Percentiles rank a stretch among this genome's conserved stretches.
These are phyloP conservation scores for Megaustenia siamemsis DNA, from an alignment of 2,888 invertebrate genomes.

Conservation along the genomic window DNA sequence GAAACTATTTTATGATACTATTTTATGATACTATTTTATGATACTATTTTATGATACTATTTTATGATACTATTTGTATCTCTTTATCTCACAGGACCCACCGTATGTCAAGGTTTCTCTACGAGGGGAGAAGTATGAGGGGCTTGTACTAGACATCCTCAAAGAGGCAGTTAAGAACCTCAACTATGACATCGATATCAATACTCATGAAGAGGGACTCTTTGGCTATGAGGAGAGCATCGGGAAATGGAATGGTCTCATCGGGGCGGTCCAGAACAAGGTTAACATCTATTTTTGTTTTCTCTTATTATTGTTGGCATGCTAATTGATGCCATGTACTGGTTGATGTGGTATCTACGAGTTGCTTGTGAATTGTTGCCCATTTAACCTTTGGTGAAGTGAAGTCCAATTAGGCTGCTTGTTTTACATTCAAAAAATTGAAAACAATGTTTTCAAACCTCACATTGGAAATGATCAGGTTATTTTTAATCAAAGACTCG, in stretches of 20 bases:
- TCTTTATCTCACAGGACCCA: conserved; percentile 32
- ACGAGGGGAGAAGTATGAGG: conserved; percentile 39
- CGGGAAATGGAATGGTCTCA: conserved; percentile 67
- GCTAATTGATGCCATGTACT: too few species aligned
- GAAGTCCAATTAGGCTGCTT: too few species aligned
- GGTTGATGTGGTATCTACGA: too few species aligned
- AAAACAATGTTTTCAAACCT: too few species aligned
- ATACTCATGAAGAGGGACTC: background rate
- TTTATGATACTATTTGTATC: background rate
- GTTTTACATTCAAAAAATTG: too few species aligned
- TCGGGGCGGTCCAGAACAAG: conserved; percentile 62
- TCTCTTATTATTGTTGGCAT: too few species aligned
- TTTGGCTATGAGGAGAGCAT: conserved; percentile 58
- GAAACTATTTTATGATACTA: too few species aligned
- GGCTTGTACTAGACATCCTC: conserved; percentile 62
- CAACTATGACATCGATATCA: conserved; percentile 5
- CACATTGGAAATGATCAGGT: too few species aligned
- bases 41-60: background rate
- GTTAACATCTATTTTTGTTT: conserved; percentile 56
- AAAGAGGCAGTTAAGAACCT: conserved; percentile 50
- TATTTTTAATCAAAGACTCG: too few species aligned
- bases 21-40: background rate
- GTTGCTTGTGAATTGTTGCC: too few species aligned
- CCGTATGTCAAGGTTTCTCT: conserved; percentile 44
- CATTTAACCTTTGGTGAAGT: too few species aligned